Evolutionary conservation across 2,797 vertebrate species (phyloP), one percentile per base, ranked within the genome.

Genomic region (Chiroxiphia lanceolata): DNA sequence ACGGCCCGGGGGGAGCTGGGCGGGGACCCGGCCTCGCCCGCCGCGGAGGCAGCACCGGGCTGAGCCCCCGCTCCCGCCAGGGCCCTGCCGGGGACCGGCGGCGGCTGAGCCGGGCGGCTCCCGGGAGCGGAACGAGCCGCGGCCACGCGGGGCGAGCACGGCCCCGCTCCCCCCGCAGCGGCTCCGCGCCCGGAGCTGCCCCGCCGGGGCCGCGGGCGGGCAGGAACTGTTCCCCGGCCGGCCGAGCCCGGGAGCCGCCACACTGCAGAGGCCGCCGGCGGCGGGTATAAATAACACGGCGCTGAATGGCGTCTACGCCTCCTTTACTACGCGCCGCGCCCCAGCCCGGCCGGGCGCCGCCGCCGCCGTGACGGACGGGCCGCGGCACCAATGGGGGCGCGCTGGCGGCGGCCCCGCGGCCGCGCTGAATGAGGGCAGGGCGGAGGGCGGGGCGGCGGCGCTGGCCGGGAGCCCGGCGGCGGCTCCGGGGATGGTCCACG

Each of bases 331-430:
- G 87, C 94, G 81, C 95, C 79, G 88, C 90, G 74, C 83, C 85
- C 95, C 97, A 95, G 97, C 97, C 96, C 75, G 97, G 92, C 97
- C 95, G 93, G 96, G 92, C 93, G n/a, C 95, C 96, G 94, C 81
- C 68, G 83, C 84, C 51, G 22, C 79, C 65, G 56, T 97, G 97
- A 98, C 85, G 48, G 97, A 93, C 97, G 95, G 87, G 92, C 47
- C 50, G 67, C 33, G 9, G 40, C 59, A 45, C 97, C 97, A 98
- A 97, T 97, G 90, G 90, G 83, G n/a, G 19, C 23, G 79, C 93
- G 69, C 79, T 75, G 72, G 89, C 68, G 83, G 91, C 56, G 77
- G 91, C 86, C 71, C 85, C 92, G 56, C 72, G 86, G 97, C 96
- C 91, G 96, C 95, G 89, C 96, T 96, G 95, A 95, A 95, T 72